Evolutionary conservation across 2,888 invertebrate genomes (phyloP), one percentile per base, ranked within the genome.

Genomic region (Adelognathus sp.): DNA sequence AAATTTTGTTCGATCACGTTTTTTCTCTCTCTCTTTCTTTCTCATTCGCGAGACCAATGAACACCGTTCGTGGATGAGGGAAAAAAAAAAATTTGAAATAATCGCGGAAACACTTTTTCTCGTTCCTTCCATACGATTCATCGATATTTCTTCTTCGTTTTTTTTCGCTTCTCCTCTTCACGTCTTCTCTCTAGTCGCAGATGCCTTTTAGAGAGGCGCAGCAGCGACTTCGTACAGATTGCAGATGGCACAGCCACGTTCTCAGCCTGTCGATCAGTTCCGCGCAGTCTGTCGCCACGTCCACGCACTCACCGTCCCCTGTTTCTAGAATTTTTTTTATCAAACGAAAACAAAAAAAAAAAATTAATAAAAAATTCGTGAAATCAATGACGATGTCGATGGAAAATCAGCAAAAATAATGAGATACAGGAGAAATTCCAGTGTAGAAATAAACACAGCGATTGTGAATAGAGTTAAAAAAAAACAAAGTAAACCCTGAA

Each of bases 201-300:
- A 91, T 86, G 78, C 86, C 82, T 83, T 88, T 90, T 73, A 91
- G 87, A 85, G 91, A 91, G 82, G 90, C 90, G 86, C 91, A 91
- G 88, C 91, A 91, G 85, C 91, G 90, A 82, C 83, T 89, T 86
- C 84, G 90, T 86, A 91, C 89, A 85, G 91, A 90, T 90, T 90
- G 90, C 85, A 91, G 86, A 90, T 91, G 91, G 90, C 91, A 91
- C 90, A 91, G 90, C 91, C 91, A 91, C 87, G 88, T 89, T 87
- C 89, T 88, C 88, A 91, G 90, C 91, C 91, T 91, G 88, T 88
- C 88, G 84, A 91, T 91, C 89, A 90, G 87, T 87, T 91, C 91
- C 86, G 91, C 91, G 90, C 91, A 91, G 88, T 91, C 91, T 87
- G 90, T 86, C 79, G 88, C 90, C 77, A 86, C 84, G 82, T 91